These are phyloP conservation scores for Hirtodrosophila cameraria DNA, from an alignment of 2,888 invertebrate species.

Conservation along the genomic window DNA sequence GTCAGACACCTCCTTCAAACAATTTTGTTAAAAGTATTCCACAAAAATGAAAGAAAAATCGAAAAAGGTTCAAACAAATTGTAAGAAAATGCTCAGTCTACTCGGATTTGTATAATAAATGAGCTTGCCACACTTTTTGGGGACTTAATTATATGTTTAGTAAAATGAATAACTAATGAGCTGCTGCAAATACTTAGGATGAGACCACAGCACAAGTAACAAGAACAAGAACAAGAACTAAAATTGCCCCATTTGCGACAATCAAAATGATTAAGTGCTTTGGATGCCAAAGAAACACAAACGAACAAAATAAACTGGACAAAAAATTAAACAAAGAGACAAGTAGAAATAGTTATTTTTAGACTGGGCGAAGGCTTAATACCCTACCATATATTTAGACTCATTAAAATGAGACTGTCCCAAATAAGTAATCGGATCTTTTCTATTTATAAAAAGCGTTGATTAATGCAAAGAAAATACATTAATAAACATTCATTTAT, in stretches of 20 bases:
- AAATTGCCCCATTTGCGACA: slow-evolving; percentile 70
- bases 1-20: slow-evolving; percentile 13
- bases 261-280: slow-evolving; percentile 77
- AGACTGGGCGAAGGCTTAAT: slow-evolving; percentile 13
- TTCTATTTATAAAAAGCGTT: too few relatives aligned
- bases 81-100: slow-evolving; percentile 1
- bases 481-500: too few relatives aligned
- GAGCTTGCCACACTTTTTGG: slow-evolving; percentile 39
- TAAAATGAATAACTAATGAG: slow-evolving; percentile 69
- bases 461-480: too few relatives aligned
- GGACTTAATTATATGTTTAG: slow-evolving; percentile 67
- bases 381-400: slow-evolving; percentile 9
- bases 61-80: neutral
- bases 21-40: slow-evolving; percentile 3
- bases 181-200: slow-evolving; percentile 43
- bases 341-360: too few relatives aligned
- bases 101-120: slow-evolving; percentile 54
- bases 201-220: too few relatives aligned
- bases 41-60: neutral
- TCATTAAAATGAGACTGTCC: too few relatives aligned
- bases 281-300: slow-evolving; percentile 10
- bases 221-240: slow-evolving; percentile 44
- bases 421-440: too few relatives aligned
- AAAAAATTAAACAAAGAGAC: neutral
- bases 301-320: slow-evolving; percentile 9